Evolutionary conservation across 2,113 vertebrate genomes (phyloP).

Genomic region (Leptodactylus fuscus): DNA sequence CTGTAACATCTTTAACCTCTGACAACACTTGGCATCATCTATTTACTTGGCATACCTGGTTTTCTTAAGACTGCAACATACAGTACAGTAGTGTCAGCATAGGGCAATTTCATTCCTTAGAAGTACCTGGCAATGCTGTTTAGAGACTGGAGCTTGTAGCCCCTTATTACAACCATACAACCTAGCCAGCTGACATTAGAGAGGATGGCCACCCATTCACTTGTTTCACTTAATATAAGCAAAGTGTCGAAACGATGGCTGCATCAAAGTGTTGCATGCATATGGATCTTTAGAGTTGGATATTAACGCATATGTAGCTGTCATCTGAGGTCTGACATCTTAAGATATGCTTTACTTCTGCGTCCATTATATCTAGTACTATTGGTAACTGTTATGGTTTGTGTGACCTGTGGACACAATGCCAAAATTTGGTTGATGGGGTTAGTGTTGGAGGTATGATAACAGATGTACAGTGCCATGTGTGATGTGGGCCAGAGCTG

Average conservation of each 20-base stretch:
- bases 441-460: not conserved
- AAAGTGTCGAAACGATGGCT: not conserved
- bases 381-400: not conserved
- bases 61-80: too few species aligned
- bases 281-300: not conserved
- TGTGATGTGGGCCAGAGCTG: not conserved
- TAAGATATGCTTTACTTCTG: not conserved
- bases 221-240: not conserved
- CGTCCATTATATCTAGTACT: not conserved
- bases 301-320: not conserved
- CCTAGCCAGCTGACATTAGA: not conserved
- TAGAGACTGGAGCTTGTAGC: too few species aligned
- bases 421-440: too few species aligned
- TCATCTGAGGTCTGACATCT: not conserved
- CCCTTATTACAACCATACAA: too few species aligned
- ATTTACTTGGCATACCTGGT: not conserved
- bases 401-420: too few species aligned
- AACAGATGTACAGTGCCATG: not conserved
- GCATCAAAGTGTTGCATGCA: too few species aligned
- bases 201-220: not conserved
- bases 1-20: not conserved
- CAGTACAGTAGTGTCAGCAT: too few species aligned
- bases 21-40: too few species aligned
- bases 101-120: not conserved
- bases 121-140: not conserved